Conservation (phyloP, 2,113 vertebrate genomes). For the Datnioides undecimradiatus region DNA sequence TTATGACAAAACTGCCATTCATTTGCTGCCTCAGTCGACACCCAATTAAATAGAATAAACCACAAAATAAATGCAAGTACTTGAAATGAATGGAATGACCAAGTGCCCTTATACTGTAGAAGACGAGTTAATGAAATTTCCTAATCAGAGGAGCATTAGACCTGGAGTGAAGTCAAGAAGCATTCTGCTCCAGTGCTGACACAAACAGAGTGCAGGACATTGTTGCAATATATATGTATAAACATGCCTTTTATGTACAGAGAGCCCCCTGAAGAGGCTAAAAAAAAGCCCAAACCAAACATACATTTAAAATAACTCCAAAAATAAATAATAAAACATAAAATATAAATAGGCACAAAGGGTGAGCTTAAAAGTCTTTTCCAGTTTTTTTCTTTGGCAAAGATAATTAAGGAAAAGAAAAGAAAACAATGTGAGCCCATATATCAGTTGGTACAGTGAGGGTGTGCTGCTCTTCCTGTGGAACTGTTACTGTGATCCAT, state of each 20-base stretch:
- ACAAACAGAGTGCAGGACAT: slow-evolving; percentile 26
- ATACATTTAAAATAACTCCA: slow-evolving; percentile 64
- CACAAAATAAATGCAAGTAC: slow-evolving; percentile 6
- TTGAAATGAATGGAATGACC: slow-evolving; percentile 46
- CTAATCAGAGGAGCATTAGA: slow-evolving; percentile 39
- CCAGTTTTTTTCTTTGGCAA: slow-evolving; percentile 41
- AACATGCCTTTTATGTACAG: slow-evolving; percentile 28
- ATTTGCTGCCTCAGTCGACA: slow-evolving; percentile 3
- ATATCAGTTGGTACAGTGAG: slow-evolving; percentile 15
- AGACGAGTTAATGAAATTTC: slow-evolving; percentile 42
- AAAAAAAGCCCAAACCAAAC: slow-evolving; percentile 45
- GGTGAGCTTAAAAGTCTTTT: slow-evolving; percentile 73
- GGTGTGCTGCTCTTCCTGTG: slow-evolving; percentile 50
- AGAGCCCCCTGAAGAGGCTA: slow-evolving; percentile 45
- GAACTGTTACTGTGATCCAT: slow-evolving; percentile 54
- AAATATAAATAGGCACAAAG: slow-evolving; percentile 71
- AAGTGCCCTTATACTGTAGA: slow-evolving; percentile 22
- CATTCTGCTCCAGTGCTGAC: slow-evolving; percentile 12
- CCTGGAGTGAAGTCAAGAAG: slow-evolving; percentile 19
- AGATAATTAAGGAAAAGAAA: slow-evolving; percentile 39
- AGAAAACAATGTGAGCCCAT: slow-evolving; percentile 43
- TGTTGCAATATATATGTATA: slow-evolving; percentile 31
- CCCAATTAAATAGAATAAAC: slow-evolving; percentile 14
- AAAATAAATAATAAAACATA: slow-evolving; percentile 64
- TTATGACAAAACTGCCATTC: neutral